phyloP scores from a whole-genome alignment of 2,888 invertebrate species.

The Eupithecia subumbrata region DNA sequence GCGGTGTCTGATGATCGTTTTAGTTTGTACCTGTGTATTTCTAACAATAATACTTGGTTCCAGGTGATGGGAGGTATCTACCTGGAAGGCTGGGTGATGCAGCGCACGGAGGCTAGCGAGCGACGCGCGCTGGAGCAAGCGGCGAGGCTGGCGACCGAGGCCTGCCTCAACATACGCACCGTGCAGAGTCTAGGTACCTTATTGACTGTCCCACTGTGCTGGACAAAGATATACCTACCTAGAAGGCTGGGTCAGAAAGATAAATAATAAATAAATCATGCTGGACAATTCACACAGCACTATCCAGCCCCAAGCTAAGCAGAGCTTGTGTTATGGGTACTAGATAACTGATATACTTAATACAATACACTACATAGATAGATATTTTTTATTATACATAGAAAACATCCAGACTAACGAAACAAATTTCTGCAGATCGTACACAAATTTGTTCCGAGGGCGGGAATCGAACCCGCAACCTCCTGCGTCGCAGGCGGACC shows the following conservation, averaged over 20 bases:
- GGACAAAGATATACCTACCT: not conserved
- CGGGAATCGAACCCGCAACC: too few species aligned
- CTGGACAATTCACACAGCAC: too few species aligned
- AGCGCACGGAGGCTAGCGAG: slow-evolving; percentile 79
- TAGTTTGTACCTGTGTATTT: not conserved
- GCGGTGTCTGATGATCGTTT: not conserved
- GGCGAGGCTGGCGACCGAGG: slow-evolving; percentile 85
- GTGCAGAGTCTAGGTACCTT: slow-evolving; percentile 84
- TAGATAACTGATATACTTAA: too few species aligned
- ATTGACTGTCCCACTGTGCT: slow-evolving; percentile 47
- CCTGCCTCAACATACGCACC: slow-evolving; percentile 86
- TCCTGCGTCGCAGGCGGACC: too few species aligned
- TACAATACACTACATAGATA: too few species aligned
- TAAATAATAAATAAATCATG: too few species aligned
- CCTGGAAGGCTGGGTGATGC: slow-evolving; percentile 83
- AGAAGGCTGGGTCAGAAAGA: not conserved
- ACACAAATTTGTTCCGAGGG: too few species aligned
- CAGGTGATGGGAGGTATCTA: slow-evolving; percentile 84
- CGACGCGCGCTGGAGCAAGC: slow-evolving; percentile 84
- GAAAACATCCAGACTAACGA: too few species aligned
- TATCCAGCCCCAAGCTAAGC: too few species aligned
- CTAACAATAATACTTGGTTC: not conserved
- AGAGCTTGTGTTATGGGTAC: too few species aligned
- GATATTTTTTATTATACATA: too few species aligned
- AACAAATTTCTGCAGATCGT: too few species aligned